These are phyloP conservation scores for Cerastis rubricosa DNA, from an alignment of 2,888 invertebrate genomes.

Conservation along the genomic window DNA sequence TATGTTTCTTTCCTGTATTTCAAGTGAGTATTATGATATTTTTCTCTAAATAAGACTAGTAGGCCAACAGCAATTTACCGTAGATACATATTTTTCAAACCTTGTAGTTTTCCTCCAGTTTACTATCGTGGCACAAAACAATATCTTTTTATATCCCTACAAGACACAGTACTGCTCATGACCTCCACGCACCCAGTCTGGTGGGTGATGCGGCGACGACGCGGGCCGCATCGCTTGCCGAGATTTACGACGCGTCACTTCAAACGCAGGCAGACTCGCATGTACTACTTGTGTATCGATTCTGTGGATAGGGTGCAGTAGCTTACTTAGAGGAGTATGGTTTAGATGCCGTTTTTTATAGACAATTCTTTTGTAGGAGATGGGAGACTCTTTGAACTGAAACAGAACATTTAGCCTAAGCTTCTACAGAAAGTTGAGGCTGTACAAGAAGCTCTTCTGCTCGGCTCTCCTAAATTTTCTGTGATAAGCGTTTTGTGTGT, in stretches of 20 bases:
- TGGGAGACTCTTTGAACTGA: not conserved
- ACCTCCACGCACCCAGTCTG: not conserved
- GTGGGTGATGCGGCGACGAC: constrained; percentile 22
- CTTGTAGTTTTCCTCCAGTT: not conserved
- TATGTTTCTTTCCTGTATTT: not conserved
- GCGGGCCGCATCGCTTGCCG: constrained; percentile 54
- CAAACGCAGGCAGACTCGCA: constrained; percentile 55
- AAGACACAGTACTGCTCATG: constrained; percentile 12
- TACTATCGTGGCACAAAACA: not conserved
- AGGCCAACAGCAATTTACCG: not conserved
- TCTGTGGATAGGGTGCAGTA: not conserved
- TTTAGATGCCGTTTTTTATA: not conserved
- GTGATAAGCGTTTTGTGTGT: not conserved
- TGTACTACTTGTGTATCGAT: not conserved
- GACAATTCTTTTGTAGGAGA: not conserved
- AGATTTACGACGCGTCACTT: constrained; percentile 71
- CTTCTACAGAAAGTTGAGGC: not conserved
- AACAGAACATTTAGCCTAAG: not conserved
- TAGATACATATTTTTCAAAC: not conserved
- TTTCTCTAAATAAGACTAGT: too few species aligned
- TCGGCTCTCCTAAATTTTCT: not conserved
- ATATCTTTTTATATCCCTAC: not conserved
- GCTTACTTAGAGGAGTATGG: too few species aligned
- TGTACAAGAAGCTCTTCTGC: not conserved
- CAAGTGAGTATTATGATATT: not conserved